A percentile compares a stretch with the other conserved stretches of the same genome.
These are phyloP conservation scores for Sebastes glaucus DNA, from an alignment of 2,797 vertebrate genomes.

Conservation along the genomic window DNA sequence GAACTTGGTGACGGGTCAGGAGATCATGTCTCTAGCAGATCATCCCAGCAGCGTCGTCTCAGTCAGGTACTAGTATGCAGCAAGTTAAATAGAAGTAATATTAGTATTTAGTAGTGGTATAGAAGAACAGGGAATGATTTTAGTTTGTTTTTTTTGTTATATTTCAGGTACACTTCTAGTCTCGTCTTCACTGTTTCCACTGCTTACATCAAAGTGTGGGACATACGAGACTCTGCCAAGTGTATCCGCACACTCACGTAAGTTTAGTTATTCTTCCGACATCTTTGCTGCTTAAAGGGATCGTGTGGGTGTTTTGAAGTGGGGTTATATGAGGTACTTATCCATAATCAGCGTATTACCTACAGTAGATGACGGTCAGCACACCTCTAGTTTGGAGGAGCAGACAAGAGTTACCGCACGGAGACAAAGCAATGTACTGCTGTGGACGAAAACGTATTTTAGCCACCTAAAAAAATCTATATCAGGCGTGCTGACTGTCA, in stretches of 20 bases:
- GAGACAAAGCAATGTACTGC: too few relatives aligned
- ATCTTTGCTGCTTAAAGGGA: neutral
- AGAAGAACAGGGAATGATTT: neutral
- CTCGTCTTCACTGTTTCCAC: slow-evolving; percentile 95
- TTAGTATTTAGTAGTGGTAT: neutral
- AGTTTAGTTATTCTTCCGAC: slow-evolving; percentile 35
- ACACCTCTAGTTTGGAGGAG: too few relatives aligned
- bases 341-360: too few relatives aligned
- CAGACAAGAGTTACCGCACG: too few relatives aligned
- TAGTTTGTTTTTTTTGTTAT: neutral
- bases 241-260: slow-evolving; percentile 94
- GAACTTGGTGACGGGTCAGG: slow-evolving; percentile 98
- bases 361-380: too few relatives aligned
- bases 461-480: too few relatives aligned
- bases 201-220: slow-evolving; percentile 97
- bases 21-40: slow-evolving; percentile 97
- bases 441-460: rapidly evolving
- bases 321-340: too few relatives aligned
- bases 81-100: rapidly evolving
- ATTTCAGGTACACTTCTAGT: slow-evolving; percentile 88
- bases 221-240: slow-evolving; percentile 95
- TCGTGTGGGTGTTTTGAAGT: rapidly evolving
- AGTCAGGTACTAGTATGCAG: slow-evolving; percentile 74
- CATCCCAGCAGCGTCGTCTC: slow-evolving; percentile 96
- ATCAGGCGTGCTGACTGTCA: too few relatives aligned